Conservation (phyloP, 2,888 invertebrate genomes). For the Dryobotodes eremita region DNA sequence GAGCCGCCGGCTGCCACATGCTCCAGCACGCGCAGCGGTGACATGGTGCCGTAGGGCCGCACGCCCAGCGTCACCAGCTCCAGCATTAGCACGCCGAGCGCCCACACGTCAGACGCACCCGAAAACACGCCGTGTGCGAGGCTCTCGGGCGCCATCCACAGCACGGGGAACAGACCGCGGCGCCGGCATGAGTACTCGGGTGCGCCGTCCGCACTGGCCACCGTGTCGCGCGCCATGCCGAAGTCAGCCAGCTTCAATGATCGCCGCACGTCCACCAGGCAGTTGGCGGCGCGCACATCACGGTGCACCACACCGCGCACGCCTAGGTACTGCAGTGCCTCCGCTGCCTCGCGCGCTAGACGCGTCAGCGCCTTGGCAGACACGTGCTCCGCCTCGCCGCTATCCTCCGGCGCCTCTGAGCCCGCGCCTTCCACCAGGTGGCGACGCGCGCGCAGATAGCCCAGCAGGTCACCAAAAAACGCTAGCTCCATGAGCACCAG, state of each 20-base stretch:
- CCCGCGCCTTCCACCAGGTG: conserved; percentile 92
- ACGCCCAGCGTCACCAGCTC: conserved; percentile 97
- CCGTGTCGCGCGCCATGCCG: conserved; percentile 96
- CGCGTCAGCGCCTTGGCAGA: conserved; percentile 77
- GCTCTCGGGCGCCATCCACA: conserved; percentile 98
- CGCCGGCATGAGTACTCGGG: conserved; percentile 95
- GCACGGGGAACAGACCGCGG: conserved; percentile 95
- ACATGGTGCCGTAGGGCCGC: conserved; percentile 95
- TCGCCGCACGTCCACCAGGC: conserved; percentile 93
- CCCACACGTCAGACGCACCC: conserved; percentile 96
- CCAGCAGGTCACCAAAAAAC: conserved; percentile 96
- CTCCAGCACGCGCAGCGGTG: conserved; percentile 92
- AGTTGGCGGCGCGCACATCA: conserved; percentile 95
- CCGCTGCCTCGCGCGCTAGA: conserved; percentile 61
- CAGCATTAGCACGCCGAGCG: conserved; percentile 95
- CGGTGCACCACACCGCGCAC: conserved; percentile 95
- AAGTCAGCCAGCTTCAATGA: conserved; percentile 95
- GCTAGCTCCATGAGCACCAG: conserved; percentile 98
- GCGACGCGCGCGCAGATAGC: conserved; percentile 93
- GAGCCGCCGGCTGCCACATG: conserved; percentile 92
- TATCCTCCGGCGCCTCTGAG: conserved; percentile 87
- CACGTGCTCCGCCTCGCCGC: conserved; percentile 86
- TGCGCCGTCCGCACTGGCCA: conserved; percentile 92
- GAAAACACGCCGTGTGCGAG: conserved; percentile 95
- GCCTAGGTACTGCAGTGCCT: conserved; percentile 90